phyloP scores from a whole-genome alignment of 1,140 invertebrate genomes.

The Globodera ellingtonae region DNA sequence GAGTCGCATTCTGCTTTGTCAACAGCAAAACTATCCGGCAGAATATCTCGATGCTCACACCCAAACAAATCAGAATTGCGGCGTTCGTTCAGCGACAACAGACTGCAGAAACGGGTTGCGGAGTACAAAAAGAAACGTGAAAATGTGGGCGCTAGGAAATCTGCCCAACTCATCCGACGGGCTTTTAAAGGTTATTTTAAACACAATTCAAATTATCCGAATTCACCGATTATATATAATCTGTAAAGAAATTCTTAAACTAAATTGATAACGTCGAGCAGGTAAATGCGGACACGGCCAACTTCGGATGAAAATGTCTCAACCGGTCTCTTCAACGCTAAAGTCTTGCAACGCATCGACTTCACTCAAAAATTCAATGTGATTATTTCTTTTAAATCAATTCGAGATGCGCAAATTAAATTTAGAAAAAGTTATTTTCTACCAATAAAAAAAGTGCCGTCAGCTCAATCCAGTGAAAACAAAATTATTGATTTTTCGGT shows the following conservation, averaged over 20 bases:
- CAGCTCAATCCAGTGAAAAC: neutral
- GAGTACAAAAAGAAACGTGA: slow-evolving; percentile 20
- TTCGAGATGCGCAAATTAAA: neutral
- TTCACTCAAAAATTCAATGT: slow-evolving; percentile 29
- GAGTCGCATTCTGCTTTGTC: neutral
- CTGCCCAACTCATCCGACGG: slow-evolving; percentile 24
- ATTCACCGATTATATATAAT: too few relatives aligned
- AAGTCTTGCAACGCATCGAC: slow-evolving; percentile 8
- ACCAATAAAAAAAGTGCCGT: slow-evolving; percentile 6
- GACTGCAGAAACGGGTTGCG: neutral
- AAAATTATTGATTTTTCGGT: neutral
- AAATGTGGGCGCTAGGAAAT: slow-evolving; percentile 26
- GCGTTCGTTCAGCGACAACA: neutral
- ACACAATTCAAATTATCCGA: neutral
- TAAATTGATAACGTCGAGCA: neutral
- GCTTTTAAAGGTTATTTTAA: slow-evolving; percentile 23
- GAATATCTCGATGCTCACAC: neutral
- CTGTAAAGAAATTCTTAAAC: neutral
- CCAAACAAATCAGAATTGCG: slow-evolving; percentile 11
- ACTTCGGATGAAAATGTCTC: slow-evolving; percentile 7
- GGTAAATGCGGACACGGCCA: neutral
- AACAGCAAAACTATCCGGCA: neutral
- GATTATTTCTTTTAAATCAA: neutral
- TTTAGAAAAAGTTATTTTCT: slow-evolving; percentile 12
- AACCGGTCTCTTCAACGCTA: slow-evolving; percentile 24